Base-by-base conservation (phyloP, 2,797 vertebrate genomes). In the Phataginus tricuspis region DNA sequence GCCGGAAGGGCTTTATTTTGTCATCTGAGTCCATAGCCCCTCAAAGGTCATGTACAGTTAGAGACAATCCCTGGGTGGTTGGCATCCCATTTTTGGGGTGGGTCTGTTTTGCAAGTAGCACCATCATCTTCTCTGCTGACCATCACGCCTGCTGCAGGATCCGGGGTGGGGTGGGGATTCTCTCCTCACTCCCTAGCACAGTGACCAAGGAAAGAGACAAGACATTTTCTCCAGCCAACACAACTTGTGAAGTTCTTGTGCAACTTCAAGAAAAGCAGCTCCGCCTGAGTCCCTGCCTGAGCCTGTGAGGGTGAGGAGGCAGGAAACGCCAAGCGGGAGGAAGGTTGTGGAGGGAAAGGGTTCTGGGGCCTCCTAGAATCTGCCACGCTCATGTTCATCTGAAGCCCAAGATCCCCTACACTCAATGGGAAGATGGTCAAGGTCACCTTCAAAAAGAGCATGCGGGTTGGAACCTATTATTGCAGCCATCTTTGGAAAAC, bases 221-320 rank as follows among this genome's bases (percentile, higher is more conserved):
- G 39, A n/a, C 51, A 94, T 80, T 86, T 88, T 4, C 14, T 29
- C n/a, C 71, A 69, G 16, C 25, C 51, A 79, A 77, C 31, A 93
- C 78, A 72, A 92, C 45, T 45, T 45, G 45, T 45, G 10, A 11
- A 84, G 37, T 64, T 72, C 49, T 90, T 86, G 29, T 2, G 89
- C 75, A 90, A 74, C 18, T 64, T 83, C 25, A 42, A 69, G 51
- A 95, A 89, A 92, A 92, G n/a, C 57, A 91, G 57, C 69, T 90
- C 82, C 79, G 45, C 49, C 82, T 57, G 68, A 68, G 57, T 55
- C 63, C 57, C 42, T 78, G 77, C 39, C 64, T 89, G 74, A 86
- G 23, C 37, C 19, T 85, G 31, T n/a, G 57, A 64, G 5, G 29
- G 39, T 4, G 23, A 75, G 39, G 61, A 85, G 7, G 25, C 71